Percentiles rank a stretch among this genome's conserved stretches.
Conservation (phyloP, 2,888 invertebrate genomes). For the Hyppa rectilinea region DNA sequence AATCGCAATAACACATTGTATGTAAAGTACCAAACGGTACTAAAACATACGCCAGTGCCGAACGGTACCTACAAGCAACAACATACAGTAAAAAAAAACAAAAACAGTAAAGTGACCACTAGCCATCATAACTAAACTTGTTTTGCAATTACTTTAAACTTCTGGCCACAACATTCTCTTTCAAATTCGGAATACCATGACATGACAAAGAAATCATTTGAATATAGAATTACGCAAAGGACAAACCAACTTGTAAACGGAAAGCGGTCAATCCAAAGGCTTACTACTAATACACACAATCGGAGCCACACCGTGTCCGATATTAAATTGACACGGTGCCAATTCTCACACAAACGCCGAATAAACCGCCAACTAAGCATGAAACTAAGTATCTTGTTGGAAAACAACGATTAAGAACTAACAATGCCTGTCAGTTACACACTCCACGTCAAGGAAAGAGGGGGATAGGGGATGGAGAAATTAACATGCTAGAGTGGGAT, state of each 20-base stretch:
- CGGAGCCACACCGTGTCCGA: slow-evolving; percentile 27
- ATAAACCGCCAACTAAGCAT: slow-evolving; percentile 62
- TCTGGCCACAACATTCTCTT: slow-evolving; percentile 23
- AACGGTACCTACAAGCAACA: slow-evolving; percentile 30
- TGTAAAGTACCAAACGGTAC: slow-evolving; percentile 53
- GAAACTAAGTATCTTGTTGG: slow-evolving; percentile 69
- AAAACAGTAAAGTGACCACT: not conserved
- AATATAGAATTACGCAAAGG: slow-evolving; percentile 30
- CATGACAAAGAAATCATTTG: slow-evolving; percentile 18
- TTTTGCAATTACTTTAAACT: slow-evolving; percentile 30
- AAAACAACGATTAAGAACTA: slow-evolving; percentile 71
- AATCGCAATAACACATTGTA: slow-evolving; percentile 41
- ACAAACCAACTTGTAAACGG: slow-evolving; percentile 15
- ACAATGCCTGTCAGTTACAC: slow-evolving; percentile 72
- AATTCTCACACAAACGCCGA: slow-evolving; percentile 51
- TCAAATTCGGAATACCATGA: slow-evolving; percentile 19
- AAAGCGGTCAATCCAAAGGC: slow-evolving; percentile 35
- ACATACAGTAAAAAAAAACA: slow-evolving; percentile 20
- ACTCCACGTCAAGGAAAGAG: slow-evolving; percentile 61
- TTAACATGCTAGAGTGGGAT: slow-evolving; percentile 57
- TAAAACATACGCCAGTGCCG: slow-evolving; percentile 23
- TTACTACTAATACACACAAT: slow-evolving; percentile 32
- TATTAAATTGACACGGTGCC: slow-evolving; percentile 61
- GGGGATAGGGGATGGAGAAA: slow-evolving; percentile 60
- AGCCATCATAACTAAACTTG: slow-evolving; percentile 18